Base-by-base conservation (phyloP, 2,113 vertebrate species). In the Gambusia holbrooki region DNA sequence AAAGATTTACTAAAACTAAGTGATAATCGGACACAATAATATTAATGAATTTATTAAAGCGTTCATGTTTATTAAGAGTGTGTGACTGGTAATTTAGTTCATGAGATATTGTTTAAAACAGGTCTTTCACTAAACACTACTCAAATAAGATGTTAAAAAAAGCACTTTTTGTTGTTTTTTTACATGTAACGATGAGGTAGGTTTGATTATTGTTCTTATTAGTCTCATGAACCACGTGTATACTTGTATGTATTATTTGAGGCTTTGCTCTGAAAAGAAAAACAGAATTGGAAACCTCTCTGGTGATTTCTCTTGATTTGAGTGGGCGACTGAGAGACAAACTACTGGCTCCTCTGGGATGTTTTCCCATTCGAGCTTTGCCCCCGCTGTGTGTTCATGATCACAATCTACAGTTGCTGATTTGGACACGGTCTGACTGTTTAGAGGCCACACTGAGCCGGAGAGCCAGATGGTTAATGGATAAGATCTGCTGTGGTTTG, bases 401-500 rank as follows among this genome's bases (percentile, higher is more conserved):
- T 74, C 37, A 15, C 48, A 35, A 25, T 77, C 61, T 74, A n/a
- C 62, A 30, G 61, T 69, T 13, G 63, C 73, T 75, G 65, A 48
- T 70, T 64, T 37, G 72, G 29, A 77, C 66, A 74, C 71, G 71
- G n/a, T 76, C 51, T 74, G 68, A 77, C 74, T 69, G 70, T 74
- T 71, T 68, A 48, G 58, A 30, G 66, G 81, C 80, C 62, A 77
- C 63, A 70, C 5, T 71, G 81, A 83, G 89, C 75, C 73, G 77
- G 70, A 77, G 66, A 85, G 83, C 54, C 90, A 92, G 88, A 92
- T 92, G 92, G 89, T 82, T 85, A 79, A 88, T 83, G 85, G 79
- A 84, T 85, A 80, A 74, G 81, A 90, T 88, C 82, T 82, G 81
- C 73, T 87, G 62, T 83, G 80, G 71, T 89, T 72, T 86, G 82